Conservation (phyloP, 2,113 vertebrate genomes). For the Xenus cinereus region DNA sequence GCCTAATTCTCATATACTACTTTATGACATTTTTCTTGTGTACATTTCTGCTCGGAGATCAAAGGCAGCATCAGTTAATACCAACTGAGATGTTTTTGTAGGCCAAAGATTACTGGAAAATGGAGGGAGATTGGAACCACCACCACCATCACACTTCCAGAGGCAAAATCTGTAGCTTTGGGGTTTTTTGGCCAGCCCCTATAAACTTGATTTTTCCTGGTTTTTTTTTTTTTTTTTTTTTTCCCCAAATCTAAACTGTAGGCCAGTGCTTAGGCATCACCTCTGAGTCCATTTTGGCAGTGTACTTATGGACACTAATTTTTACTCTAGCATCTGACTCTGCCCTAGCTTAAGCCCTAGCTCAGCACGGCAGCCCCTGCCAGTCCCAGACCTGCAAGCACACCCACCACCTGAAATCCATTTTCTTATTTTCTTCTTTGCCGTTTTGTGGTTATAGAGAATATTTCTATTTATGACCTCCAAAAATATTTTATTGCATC, state of each 20-base stretch:
- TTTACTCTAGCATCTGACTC: background rate
- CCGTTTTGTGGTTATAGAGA: background rate
- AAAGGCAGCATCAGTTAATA: background rate
- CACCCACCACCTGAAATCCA: background rate
- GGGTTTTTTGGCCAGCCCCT: background rate
- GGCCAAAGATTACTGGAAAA: background rate
- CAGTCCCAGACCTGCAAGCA: background rate
- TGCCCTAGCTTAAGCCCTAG: background rate
- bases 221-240: background rate
- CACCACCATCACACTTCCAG: background rate
- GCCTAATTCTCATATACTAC: background rate
- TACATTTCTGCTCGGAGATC: background rate
- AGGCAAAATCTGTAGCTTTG: background rate
- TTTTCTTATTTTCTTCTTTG: background rate
- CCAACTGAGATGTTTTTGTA: fast-evolving
- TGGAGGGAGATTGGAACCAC: background rate
- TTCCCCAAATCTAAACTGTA: background rate
- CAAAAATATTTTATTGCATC: background rate
- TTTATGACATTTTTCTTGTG: background rate
- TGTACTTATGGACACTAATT: background rate
- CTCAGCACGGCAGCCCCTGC: background rate
- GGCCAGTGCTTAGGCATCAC: background rate
- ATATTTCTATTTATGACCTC: background rate
- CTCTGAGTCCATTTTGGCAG: background rate
- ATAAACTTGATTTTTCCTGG: background rate